Conservation (phyloP, 2,888 invertebrate species). For the Disparrhopalites patrizii region DNA sequence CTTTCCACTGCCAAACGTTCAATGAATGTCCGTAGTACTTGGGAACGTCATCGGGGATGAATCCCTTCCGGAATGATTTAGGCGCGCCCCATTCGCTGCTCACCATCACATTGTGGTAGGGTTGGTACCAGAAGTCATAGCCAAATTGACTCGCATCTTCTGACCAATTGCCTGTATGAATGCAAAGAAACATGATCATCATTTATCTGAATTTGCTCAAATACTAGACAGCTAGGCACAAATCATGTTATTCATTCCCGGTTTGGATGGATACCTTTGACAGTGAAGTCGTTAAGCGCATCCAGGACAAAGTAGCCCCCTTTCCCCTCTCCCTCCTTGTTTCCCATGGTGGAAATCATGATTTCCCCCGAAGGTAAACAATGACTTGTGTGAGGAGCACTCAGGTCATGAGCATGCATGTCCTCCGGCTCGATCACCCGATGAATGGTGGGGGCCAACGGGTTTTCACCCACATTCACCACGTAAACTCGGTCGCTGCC, state of each 20-base stretch:
- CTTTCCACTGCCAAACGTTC: slow-evolving; percentile 87
- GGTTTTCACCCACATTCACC: slow-evolving; percentile 71
- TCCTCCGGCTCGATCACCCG: slow-evolving; percentile 79
- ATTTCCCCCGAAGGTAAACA: slow-evolving; percentile 88
- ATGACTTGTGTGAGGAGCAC: slow-evolving; percentile 88
- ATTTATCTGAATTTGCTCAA: no score
- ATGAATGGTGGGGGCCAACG: slow-evolving; percentile 66
- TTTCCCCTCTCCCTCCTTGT: slow-evolving; percentile 74
- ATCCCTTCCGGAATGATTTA: slow-evolving; percentile 67
- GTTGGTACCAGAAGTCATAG: slow-evolving; percentile 98
- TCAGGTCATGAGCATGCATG: slow-evolving; percentile 63
- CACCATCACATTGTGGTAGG: slow-evolving; percentile 83
- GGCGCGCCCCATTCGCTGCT: slow-evolving; percentile 92
- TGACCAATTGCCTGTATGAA: slow-evolving; percentile 71
- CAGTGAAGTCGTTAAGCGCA: slow-evolving; percentile 65
- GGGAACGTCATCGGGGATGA: slow-evolving; percentile 55
- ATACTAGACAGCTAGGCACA: no score
- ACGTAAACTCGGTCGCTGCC: slow-evolving; percentile 78
- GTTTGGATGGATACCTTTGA: slow-evolving; percentile 65
- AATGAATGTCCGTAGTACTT: slow-evolving; percentile 73
- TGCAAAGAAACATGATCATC: no score
- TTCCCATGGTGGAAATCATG: slow-evolving; percentile 93
- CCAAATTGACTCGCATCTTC: slow-evolving; percentile 68
- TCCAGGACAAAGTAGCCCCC: slow-evolving; percentile 87
- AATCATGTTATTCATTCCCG: no score